These are phyloP conservation scores for Limnephilus rhombicus DNA, from an alignment of 2,888 invertebrate species.

Conservation along the genomic window DNA sequence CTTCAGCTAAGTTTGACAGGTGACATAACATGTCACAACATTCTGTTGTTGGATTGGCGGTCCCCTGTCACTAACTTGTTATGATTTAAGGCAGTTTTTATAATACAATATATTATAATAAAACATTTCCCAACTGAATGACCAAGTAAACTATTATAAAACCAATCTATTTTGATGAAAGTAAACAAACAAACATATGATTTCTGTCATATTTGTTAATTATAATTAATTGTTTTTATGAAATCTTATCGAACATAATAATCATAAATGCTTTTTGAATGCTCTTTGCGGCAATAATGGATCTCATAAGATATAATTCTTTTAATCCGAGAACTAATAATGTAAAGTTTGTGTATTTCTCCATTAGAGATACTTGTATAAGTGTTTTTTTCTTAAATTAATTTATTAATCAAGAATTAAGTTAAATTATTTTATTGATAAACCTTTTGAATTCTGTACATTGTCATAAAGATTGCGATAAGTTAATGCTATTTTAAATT, in stretches of 20 bases:
- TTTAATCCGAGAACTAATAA: constrained; percentile 6
- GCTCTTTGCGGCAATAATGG: constrained; percentile 24
- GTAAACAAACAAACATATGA: neutral
- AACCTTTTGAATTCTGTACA: constrained; percentile 32
- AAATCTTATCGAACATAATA: neutral
- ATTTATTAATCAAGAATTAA: neutral
- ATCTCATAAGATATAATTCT: constrained; percentile 18
- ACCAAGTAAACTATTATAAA: constrained; percentile 52
- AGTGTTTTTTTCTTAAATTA: constrained; percentile 2
- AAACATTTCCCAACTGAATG: constrained; percentile 61
- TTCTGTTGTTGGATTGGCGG: constrained; percentile 78
- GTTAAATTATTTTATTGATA: constrained; percentile 20
- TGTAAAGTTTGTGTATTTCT: constrained; percentile 2
- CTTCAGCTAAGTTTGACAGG: constrained; percentile 65
- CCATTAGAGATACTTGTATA: neutral
- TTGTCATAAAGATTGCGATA: constrained; percentile 32
- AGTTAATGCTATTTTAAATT: constrained; percentile 20
- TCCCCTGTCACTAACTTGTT: constrained; percentile 74
- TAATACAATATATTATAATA: constrained; percentile 40
- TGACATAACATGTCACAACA: constrained; percentile 73
- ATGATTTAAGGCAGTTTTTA: constrained; percentile 46
- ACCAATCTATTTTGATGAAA: neutral
- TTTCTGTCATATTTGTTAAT: neutral
- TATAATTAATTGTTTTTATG: constrained; percentile 7
- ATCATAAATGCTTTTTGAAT: constrained; percentile 28